These are phyloP conservation scores for Urocolius indicus DNA, from an alignment of 2,113 vertebrate genomes.

Conservation along the genomic window DNA sequence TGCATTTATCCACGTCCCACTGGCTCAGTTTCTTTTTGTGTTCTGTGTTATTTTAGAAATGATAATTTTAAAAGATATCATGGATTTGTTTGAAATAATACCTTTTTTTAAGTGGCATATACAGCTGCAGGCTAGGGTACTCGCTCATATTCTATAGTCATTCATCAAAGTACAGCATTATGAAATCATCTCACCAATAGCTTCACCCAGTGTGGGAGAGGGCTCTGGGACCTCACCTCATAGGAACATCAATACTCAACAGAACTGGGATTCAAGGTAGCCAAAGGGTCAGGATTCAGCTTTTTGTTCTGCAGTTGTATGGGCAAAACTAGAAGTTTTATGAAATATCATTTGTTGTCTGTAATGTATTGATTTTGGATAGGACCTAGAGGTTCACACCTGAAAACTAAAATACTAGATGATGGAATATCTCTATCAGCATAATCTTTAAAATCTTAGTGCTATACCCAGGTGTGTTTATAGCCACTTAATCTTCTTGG, in stretches of 20 bases:
- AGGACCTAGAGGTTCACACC: neutral
- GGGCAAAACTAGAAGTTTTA: neutral
- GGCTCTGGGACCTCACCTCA: neutral
- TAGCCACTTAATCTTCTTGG: neutral
- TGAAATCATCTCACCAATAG: neutral
- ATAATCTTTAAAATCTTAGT: neutral
- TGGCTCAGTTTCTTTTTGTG: neutral
- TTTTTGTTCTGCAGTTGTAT: neutral
- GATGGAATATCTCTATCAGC: neutral
- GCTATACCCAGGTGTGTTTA: neutral
- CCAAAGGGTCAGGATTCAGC: neutral
- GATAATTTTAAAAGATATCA: neutral
- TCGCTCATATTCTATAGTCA: neutral
- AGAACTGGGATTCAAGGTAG: neutral
- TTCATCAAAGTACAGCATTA: neutral
- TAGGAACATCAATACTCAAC: neutral
- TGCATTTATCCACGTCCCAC: neutral
- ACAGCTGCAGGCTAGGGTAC: neutral
- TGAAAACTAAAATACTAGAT: neutral
- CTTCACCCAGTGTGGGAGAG: neutral
- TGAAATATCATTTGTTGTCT: neutral
- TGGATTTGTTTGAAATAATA: neutral
- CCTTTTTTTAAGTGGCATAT: neutral
- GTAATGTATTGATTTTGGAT: neutral
- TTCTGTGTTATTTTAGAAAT: neutral